Evolutionary conservation across 2,888 invertebrate species (phyloP).

Genomic region (Lasioglossum morio): DNA sequence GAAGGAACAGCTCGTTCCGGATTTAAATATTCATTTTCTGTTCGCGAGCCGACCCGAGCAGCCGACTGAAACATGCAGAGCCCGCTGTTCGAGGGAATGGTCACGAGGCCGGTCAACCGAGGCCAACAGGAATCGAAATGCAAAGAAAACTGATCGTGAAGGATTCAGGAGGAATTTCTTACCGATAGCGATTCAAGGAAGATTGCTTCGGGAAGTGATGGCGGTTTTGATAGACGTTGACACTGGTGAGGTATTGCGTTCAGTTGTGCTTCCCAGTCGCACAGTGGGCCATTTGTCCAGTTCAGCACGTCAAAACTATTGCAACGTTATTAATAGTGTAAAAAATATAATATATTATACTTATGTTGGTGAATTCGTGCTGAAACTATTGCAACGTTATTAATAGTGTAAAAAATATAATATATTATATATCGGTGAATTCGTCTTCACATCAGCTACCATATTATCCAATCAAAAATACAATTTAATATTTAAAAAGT

Average conservation of each 20-base stretch:
- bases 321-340: too few relatives aligned
- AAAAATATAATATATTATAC: too few relatives aligned
- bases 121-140: not conserved
- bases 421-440: too few relatives aligned
- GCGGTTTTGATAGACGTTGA: not conserved
- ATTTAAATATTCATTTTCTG: constrained; percentile 21
- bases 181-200: not conserved
- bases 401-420: too few relatives aligned
- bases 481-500: too few relatives aligned
- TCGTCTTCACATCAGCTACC: too few relatives aligned
- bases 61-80: not conserved
- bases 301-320: too few relatives aligned
- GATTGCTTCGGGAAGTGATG: not conserved
- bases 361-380: too few relatives aligned
- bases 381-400: too few relatives aligned
- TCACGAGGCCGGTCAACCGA: not conserved
- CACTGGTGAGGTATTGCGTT: not conserved
- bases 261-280: too few relatives aligned
- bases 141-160: not conserved
- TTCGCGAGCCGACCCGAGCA: not conserved
- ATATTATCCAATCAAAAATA: too few relatives aligned
- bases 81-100: not conserved
- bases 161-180: not conserved
- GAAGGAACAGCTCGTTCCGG: constrained; percentile 13
- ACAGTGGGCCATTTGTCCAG: too few relatives aligned